These are phyloP conservation scores for Sebastolobus alascanus DNA, from an alignment of 2,797 vertebrate genomes.

Conservation along the genomic window DNA sequence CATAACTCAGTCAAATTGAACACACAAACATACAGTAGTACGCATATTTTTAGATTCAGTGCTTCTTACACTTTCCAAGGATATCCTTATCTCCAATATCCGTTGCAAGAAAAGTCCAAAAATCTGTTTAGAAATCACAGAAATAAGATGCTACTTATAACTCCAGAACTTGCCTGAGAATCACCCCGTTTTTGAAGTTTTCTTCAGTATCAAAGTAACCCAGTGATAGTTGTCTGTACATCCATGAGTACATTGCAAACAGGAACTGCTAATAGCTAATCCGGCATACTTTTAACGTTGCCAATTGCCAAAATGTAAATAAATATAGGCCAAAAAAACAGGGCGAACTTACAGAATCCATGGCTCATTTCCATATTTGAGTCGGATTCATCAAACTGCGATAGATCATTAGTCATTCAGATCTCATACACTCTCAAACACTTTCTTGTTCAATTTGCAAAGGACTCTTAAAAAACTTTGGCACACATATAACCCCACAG, in stretches of 20 bases:
- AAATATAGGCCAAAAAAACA: background rate
- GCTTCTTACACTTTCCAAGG: background rate
- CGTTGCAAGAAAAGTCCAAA: fast-evolving
- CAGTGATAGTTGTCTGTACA: background rate
- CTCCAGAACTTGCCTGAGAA: background rate
- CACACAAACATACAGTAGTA: background rate
- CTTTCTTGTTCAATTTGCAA: slow-evolving; percentile 1
- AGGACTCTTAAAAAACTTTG: background rate
- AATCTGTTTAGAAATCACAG: background rate
- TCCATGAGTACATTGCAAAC: background rate
- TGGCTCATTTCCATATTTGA: background rate
- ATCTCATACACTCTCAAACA: slow-evolving; percentile 3
- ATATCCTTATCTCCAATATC: background rate
- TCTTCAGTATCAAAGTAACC: background rate
- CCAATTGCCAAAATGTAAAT: background rate
- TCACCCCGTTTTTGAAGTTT: background rate
- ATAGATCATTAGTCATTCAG: slow-evolving; percentile 13
- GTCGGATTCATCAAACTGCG: background rate
- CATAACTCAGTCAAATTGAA: background rate
- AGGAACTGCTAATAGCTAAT: background rate
- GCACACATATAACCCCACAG: background rate
- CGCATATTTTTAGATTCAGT: background rate
- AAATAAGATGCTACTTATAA: background rate
- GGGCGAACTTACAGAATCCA: background rate
- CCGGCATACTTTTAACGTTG: background rate